phyloP scores from a whole-genome alignment of 2,113 vertebrate species.

The Burhinus bistriatus region DNA sequence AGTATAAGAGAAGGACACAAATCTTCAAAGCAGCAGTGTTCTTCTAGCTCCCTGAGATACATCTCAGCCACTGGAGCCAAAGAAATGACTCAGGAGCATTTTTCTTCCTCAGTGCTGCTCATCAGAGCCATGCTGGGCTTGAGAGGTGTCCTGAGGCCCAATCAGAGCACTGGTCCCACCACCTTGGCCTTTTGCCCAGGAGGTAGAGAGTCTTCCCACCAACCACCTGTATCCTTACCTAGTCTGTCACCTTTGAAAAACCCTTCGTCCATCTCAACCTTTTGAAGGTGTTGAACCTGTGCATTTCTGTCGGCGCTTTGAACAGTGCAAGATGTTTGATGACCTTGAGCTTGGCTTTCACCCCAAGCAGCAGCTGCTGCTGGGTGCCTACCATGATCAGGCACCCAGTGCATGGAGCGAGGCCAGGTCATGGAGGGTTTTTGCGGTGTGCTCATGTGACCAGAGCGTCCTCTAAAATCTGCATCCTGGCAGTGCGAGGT shows the following conservation, averaged over 20 bases:
- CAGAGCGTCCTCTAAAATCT: background rate
- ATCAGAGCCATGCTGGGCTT: background rate
- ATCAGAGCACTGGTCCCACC: background rate
- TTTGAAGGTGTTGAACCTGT: background rate
- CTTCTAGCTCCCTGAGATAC: too few relatives aligned
- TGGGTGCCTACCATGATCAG: background rate
- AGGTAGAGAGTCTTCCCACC: background rate
- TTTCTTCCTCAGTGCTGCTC: background rate
- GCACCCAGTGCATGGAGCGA: too few relatives aligned
- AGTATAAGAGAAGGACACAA: too few relatives aligned
- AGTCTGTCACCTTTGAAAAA: background rate
- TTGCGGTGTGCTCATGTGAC: background rate
- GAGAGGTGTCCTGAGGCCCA: background rate
- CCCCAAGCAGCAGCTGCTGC: background rate
- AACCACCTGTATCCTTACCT: background rate
- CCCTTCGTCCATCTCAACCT: background rate
- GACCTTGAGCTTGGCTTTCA: background rate
- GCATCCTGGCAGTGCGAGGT: background rate
- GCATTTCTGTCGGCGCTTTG: accelerated
- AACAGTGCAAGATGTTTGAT: background rate
- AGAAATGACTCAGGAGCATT: too few relatives aligned
- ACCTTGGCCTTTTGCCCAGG: background rate
- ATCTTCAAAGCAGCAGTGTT: too few relatives aligned
- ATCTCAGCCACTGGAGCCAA: too few relatives aligned
- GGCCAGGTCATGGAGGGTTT: background rate